A percentile compares a stretch with the other conserved stretches of the same genome.
Conservation (phyloP, 2,797 vertebrate genomes). For the Crocodylus rhombifer region DNA sequence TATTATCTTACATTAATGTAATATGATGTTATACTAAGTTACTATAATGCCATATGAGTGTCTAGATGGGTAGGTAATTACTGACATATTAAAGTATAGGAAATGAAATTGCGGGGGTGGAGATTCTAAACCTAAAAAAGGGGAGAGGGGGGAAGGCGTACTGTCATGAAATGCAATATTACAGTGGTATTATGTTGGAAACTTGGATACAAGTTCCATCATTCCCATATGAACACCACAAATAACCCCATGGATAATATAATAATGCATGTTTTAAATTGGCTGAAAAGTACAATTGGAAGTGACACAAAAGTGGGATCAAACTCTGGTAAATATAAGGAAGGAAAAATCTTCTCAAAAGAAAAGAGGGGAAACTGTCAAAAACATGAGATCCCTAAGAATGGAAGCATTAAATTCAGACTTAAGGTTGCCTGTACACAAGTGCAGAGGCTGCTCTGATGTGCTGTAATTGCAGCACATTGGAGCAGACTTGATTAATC, state of each 20-base stretch:
- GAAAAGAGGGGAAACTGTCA: accelerated
- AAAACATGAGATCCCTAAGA: neutral
- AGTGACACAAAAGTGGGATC: neutral
- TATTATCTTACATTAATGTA: too few species aligned
- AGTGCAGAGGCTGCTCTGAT: too few species aligned
- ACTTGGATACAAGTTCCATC: neutral
- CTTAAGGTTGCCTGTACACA: too few species aligned
- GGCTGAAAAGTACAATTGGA: neutral
- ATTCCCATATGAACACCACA: neutral
- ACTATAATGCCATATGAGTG: neutral
- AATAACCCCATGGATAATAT: neutral
- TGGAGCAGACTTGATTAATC: too few species aligned
- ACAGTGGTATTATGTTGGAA: neutral
- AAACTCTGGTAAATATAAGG: neutral
- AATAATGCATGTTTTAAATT: neutral
- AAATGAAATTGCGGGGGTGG: neutral
- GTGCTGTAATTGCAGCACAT: too few species aligned
- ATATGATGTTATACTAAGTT: too few species aligned
- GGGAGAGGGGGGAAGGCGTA: accelerated
- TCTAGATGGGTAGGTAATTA: neutral
- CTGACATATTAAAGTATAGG: neutral
- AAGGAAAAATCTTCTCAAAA: neutral
- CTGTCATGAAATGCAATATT: neutral
- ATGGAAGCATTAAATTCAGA: neutral
- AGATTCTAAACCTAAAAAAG: neutral